These are phyloP conservation scores for Epirrhoe alternata DNA, from an alignment of 2,888 invertebrate species.

Conservation along the genomic window DNA sequence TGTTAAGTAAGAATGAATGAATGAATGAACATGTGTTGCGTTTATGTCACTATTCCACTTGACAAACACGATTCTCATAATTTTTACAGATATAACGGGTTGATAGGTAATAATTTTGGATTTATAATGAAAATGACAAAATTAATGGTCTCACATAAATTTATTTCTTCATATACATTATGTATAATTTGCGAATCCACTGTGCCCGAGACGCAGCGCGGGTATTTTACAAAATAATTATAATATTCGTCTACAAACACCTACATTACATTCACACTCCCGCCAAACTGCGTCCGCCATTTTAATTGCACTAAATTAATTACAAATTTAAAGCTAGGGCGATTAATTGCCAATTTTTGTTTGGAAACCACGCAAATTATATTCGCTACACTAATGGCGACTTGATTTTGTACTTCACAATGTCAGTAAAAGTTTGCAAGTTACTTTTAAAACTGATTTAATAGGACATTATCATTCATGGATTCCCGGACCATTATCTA, in stretches of 20 bases:
- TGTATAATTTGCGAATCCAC: constrained; percentile 85
- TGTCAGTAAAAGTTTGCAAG: constrained; percentile 33
- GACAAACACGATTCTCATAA: too few relatives aligned
- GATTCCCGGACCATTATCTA: constrained; percentile 25
- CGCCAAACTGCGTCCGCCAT: constrained; percentile 68
- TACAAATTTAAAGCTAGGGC: constrained; percentile 66
- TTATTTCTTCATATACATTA: constrained; percentile 85
- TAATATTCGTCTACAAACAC: constrained; percentile 68
- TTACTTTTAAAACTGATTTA: constrained; percentile 9
- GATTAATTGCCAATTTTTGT: constrained; percentile 46
- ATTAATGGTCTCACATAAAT: constrained; percentile 82
- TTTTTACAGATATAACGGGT: too few relatives aligned
- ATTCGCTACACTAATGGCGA: constrained; percentile 52
- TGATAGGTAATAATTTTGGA: background rate
- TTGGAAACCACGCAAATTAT: constrained; percentile 49
- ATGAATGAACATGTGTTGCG: too few relatives aligned
- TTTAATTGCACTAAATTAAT: constrained; percentile 77
- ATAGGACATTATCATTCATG: background rate
- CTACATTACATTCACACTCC: constrained; percentile 75
- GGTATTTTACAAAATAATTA: constrained; percentile 79
- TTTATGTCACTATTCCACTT: too few relatives aligned
- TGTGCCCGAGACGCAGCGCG: constrained; percentile 82
- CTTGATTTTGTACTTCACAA: constrained; percentile 41
- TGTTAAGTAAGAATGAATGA: too few relatives aligned
- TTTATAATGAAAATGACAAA: constrained; percentile 37